These are phyloP conservation scores for Aegotheles bennettii DNA, from an alignment of 2,113 vertebrate genomes.

Conservation along the genomic window DNA sequence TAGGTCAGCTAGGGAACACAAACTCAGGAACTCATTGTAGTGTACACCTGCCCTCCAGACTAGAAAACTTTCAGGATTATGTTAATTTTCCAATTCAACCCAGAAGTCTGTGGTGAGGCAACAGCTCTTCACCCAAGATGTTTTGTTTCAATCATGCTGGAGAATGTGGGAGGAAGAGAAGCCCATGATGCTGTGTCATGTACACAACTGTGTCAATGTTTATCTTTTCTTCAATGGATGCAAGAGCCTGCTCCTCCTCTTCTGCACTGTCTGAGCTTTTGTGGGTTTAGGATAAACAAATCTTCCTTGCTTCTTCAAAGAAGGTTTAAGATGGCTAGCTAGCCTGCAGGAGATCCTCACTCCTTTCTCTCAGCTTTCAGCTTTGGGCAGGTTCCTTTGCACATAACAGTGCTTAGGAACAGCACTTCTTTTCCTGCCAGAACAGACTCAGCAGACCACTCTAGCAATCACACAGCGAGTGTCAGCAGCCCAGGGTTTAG, in stretches of 20 bases:
- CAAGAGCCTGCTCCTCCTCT: background rate
- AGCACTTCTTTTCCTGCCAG: background rate
- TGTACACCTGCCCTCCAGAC: background rate
- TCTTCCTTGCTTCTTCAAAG: background rate
- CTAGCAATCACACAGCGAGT: rapidly evolving
- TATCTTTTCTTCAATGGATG: background rate
- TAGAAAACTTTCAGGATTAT: background rate
- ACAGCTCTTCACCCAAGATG: background rate
- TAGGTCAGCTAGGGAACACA: background rate
- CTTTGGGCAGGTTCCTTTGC: background rate
- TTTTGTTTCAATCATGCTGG: background rate
- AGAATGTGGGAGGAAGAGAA: background rate
- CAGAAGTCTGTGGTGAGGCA: background rate
- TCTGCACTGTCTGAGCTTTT: background rate
- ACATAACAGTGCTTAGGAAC: rapidly evolving
- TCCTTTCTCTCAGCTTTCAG: background rate
- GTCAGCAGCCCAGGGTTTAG: background rate
- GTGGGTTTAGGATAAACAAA: background rate
- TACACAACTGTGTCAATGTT: rapidly evolving
- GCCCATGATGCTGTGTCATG: rapidly evolving
- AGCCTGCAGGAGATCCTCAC: background rate
- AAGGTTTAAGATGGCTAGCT: background rate
- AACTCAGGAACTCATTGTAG: background rate
- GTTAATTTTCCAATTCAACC: background rate
- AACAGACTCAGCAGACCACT: background rate